These are phyloP conservation scores for Champsocephalus gunnari DNA, from an alignment of 2,797 vertebrate species.

Conservation along the genomic window DNA sequence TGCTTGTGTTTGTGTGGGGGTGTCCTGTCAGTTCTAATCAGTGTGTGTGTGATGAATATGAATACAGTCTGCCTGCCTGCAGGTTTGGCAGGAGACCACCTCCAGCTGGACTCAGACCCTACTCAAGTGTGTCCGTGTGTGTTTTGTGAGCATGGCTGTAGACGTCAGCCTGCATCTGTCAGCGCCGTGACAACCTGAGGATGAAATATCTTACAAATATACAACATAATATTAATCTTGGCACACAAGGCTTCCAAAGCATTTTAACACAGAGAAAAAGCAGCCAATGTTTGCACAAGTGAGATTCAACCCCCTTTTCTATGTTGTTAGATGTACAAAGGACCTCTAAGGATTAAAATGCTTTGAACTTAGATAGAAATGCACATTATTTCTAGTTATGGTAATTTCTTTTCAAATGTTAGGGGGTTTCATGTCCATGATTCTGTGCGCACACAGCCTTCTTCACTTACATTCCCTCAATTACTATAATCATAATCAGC, in stretches of 20 bases:
- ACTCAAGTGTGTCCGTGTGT: constrained; percentile 68
- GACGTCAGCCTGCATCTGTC: constrained; percentile 69
- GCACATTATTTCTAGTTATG: constrained; percentile 7
- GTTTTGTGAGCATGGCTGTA: constrained; percentile 47
- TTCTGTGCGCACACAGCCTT: constrained; percentile 1
- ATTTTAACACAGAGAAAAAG: constrained; percentile 9
- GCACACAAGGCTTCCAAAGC: constrained; percentile 15
- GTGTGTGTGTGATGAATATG: constrained; percentile 74
- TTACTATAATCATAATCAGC: constrained; percentile 28
- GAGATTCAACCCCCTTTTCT: neutral
- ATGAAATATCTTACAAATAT: constrained; percentile 42
- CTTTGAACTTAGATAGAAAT: neutral
- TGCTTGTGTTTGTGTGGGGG: constrained; percentile 9
- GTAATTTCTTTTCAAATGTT: constrained; percentile 7
- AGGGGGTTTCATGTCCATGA: neutral
- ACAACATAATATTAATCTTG: constrained; percentile 24
- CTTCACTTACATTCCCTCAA: constrained; percentile 11
- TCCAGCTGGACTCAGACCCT: constrained; percentile 78
- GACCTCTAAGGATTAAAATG: neutral
- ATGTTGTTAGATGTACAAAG: neutral
- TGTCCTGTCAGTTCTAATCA: constrained; percentile 72
- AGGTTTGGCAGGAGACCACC: constrained; percentile 76
- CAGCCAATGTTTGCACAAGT: neutral
- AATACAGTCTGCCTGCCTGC: constrained; percentile 73
- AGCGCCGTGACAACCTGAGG: constrained; percentile 59